phyloP scores from a whole-genome alignment of 2,113 vertebrate species.

The Thamnaconus septentrionalis region DNA sequence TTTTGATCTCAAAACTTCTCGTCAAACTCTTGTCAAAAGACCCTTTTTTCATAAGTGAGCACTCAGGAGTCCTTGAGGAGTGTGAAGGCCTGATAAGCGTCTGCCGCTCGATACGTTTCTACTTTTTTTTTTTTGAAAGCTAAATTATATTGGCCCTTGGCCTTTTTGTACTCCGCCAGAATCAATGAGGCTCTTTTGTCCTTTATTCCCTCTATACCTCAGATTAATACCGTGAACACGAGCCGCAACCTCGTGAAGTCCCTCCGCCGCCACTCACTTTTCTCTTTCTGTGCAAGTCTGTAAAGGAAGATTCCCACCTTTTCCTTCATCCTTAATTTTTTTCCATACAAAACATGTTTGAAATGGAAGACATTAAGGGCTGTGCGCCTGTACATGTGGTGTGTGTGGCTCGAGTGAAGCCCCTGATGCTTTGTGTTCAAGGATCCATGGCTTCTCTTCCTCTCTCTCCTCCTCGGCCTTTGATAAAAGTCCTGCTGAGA shows the following conservation, averaged over 20 bases:
- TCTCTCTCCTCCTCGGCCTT: background rate
- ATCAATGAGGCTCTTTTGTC: constrained; percentile 64
- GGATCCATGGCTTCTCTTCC: background rate
- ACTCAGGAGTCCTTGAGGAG: constrained; percentile 53
- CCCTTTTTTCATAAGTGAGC: constrained; percentile 48
- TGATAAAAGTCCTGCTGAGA: constrained; percentile 21
- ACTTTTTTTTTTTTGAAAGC: constrained; percentile 17
- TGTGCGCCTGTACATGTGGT: constrained; percentile 4
- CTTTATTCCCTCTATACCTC: constrained; percentile 37
- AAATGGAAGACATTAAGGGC: constrained; percentile 19
- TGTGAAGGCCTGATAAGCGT: constrained; percentile 47
- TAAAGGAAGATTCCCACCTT: constrained; percentile 16
- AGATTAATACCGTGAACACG: constrained; percentile 57
- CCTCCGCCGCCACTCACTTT: constrained; percentile 11
- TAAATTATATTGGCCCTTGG: constrained; percentile 61
- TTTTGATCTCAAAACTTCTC: constrained; percentile 38
- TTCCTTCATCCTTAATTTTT: constrained; percentile 1
- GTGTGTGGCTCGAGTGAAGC: background rate
- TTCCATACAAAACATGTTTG: background rate
- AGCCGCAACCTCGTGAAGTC: constrained; percentile 51
- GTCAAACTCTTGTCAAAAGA: constrained; percentile 34
- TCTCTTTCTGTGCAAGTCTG: constrained; percentile 16
- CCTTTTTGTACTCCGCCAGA: constrained; percentile 60
- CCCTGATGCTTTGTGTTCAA: too few relatives aligned
- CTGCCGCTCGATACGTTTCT: constrained; percentile 59